Base-by-base conservation (phyloP, 2,888 invertebrate genomes). In the Cremastobaeus sp. region DNA sequence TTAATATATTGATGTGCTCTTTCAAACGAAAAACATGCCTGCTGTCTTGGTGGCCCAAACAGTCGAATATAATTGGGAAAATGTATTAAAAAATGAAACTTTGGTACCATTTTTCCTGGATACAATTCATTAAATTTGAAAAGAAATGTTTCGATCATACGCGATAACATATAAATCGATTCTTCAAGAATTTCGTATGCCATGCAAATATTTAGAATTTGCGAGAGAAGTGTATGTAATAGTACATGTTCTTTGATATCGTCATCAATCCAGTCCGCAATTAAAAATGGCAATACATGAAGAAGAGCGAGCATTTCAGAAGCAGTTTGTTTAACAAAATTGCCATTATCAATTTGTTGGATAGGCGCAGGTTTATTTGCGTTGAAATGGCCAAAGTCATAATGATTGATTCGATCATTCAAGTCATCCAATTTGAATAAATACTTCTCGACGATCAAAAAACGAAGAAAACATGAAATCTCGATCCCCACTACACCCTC, bases 201-300 rank as follows among this genome's bases (percentile, higher is more conserved):
- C 30, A 76, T 47, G 68, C 74, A 73, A 30, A 74, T 17, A 43
- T 78, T 79, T 17, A 77, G 17, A 21, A 80, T 78, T 55, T 79
- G 76, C 25, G 77, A 60, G 21, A 76, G 57, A 9, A 43, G 30
- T 41, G 70, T 57, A 39, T 59, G 60, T 21, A 64, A 68, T 14
- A 28, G 18, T 6, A 76, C 45, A n/a, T 69, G 45, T 14, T 62
- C 12, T 5, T 66, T 15, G 35, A 65, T 45, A 57, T 55, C 34
- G 47, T 57, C 50, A 47, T 25, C 39, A 30, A 74, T 66, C 72
- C 75, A 77, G 39, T 77, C 71, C 3, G 15, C 18, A 20, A 80
- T 75, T 50, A 79, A 55, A 43, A 79, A 78, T 25, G 70, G 74
- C 43, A 80, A 47, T 9, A 77, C 73, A 34, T 80, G 74, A 21